phyloP scores from a whole-genome alignment of 2,113 vertebrate genomes.

The Carlito syrichta region DNA sequence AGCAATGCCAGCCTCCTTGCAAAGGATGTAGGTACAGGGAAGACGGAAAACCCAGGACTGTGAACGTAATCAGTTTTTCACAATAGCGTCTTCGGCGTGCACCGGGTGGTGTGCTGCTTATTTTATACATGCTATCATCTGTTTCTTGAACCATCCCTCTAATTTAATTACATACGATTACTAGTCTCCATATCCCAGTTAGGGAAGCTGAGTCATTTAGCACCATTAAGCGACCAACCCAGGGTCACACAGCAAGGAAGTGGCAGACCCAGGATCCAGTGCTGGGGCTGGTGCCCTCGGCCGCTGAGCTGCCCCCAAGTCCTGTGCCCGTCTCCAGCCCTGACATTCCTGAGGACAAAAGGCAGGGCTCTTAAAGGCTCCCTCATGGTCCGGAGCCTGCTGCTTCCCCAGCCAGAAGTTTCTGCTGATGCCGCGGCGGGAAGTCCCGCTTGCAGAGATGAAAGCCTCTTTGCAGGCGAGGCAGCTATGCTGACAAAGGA shows the following conservation, averaged over 20 bases:
- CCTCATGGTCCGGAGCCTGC: rapidly evolving
- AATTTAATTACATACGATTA: not conserved
- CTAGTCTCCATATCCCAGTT: not conserved
- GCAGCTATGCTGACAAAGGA: conserved; percentile 50
- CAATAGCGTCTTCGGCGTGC: rapidly evolving
- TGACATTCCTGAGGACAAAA: not conserved
- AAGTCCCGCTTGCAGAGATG: not conserved
- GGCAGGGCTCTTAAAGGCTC: not conserved
- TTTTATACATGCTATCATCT: too few species aligned
- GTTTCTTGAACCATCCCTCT: not conserved
- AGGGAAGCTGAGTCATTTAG: not conserved
- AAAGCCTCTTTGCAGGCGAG: not conserved
- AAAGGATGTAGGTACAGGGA: not conserved
- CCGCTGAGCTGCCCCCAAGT: rapidly evolving
- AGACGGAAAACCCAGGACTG: rapidly evolving
- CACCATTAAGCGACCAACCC: not conserved
- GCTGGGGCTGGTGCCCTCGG: too few species aligned
- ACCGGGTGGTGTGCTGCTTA: rapidly evolving
- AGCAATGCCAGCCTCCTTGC: rapidly evolving
- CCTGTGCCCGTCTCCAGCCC: rapidly evolving
- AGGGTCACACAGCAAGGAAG: not conserved
- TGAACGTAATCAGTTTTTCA: not conserved
- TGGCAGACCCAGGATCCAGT: not conserved
- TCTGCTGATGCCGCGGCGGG: not conserved
- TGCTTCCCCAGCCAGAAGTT: not conserved